Conservation (phyloP, 2,888 invertebrate species). For the Andrena bucephala region DNA sequence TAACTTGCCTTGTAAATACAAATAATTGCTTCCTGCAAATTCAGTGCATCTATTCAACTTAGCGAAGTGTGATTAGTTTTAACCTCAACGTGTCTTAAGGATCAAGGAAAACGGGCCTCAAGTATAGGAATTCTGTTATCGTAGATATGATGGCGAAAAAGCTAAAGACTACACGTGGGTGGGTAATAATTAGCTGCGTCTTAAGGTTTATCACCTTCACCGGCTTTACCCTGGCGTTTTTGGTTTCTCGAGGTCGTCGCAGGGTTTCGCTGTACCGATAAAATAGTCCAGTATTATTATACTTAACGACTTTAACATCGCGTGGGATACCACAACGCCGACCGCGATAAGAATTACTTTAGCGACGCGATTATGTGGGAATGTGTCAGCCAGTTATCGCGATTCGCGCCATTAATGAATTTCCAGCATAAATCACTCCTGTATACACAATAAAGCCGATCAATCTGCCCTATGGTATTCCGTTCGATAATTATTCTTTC, state of each 20-base stretch:
- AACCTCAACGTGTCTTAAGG: too few species aligned
- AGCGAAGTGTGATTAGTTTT: too few species aligned
- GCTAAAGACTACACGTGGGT: constrained; percentile 10
- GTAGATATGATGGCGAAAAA: constrained; percentile 9
- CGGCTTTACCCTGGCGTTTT: neutral
- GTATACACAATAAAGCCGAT: constrained; percentile 21
- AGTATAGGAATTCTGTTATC: constrained; percentile 13
- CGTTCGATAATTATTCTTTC: constrained; percentile 4
- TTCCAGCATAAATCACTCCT: constrained; percentile 43
- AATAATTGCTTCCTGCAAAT: too few species aligned
- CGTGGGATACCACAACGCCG: constrained; percentile 28
- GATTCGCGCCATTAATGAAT: constrained; percentile 62
- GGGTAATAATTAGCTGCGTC: neutral
- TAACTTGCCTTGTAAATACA: too few species aligned
- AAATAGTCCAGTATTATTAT: constrained; percentile 47
- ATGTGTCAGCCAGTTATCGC: constrained; percentile 68
- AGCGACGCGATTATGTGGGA: constrained; percentile 57
- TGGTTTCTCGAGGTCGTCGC: constrained; percentile 7
- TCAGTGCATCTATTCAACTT: too few species aligned
- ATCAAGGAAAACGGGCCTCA: constrained; percentile 11
- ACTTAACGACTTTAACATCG: constrained; percentile 52
- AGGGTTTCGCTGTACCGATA: constrained; percentile 16
- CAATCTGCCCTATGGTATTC: constrained; percentile 14
- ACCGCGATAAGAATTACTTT: constrained; percentile 69
- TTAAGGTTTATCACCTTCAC: constrained; percentile 12